These are phyloP conservation scores for Vipera latastei DNA, from an alignment of 2,797 vertebrate genomes.

Conservation along the genomic window DNA sequence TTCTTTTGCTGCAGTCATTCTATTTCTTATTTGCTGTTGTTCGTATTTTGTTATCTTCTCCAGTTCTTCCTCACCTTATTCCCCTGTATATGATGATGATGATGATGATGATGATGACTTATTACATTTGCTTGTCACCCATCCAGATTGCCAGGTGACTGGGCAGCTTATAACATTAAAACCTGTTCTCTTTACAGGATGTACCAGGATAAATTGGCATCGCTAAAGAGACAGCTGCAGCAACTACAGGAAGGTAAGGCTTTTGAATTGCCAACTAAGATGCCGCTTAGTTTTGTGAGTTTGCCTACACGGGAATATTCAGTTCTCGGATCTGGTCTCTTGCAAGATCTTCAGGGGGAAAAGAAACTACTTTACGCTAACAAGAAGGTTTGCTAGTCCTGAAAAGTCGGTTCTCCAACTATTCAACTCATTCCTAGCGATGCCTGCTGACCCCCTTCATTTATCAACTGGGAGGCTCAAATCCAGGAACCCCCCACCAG, in stretches of 20 bases:
- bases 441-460: no score
- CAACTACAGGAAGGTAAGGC: slow-evolving; percentile 89
- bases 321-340: not conserved
- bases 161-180: not conserved
- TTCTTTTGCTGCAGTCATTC: not conserved
- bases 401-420: not conserved
- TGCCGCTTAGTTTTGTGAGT: not conserved
- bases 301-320: not conserved
- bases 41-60: not conserved
- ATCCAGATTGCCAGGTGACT: not conserved
- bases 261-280: not conserved
- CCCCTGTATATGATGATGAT: no score
- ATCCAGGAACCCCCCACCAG: no score
- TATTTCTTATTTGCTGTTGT: not conserved
- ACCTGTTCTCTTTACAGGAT: slow-evolving; percentile 75
- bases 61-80: not conserved
- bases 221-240: slow-evolving; percentile 92
- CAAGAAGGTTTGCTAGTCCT: not conserved
- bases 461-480: no score
- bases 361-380: not conserved
- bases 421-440: not conserved
- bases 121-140: not conserved
- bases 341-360: not conserved
- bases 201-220: slow-evolving; percentile 98
- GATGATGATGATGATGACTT: no score